A percentile compares a stretch with the other conserved stretches of the same genome.
These are phyloP conservation scores for Cyanistes caeruleus DNA, from an alignment of 2,113 vertebrate species.

Conservation along the genomic window DNA sequence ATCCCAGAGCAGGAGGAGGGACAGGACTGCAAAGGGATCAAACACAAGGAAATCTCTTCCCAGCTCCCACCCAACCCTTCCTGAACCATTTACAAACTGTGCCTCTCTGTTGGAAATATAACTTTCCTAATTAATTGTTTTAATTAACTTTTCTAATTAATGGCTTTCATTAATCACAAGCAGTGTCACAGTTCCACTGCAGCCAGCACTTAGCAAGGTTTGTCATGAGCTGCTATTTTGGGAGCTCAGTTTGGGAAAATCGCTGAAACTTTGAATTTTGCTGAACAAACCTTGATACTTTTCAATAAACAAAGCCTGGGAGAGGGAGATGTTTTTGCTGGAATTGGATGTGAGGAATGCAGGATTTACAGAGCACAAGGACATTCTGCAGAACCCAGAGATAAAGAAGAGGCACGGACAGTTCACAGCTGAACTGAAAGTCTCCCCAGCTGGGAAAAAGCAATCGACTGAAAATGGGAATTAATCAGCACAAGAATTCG, in stretches of 20 bases:
- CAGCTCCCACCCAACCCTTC: not conserved
- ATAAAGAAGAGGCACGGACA: not conserved
- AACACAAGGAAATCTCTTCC: not conserved
- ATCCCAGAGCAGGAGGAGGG: not conserved
- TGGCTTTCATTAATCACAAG: not conserved
- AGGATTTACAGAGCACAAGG: not conserved
- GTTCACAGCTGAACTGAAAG: fast-evolving
- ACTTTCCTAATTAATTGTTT: not conserved
- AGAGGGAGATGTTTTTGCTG: not conserved
- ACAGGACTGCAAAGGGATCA: not conserved
- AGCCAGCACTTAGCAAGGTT: not conserved
- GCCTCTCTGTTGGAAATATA: fast-evolving
- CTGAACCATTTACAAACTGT: not conserved
- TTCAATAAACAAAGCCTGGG: not conserved
- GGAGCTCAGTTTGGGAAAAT: not conserved
- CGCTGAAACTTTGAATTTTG: not conserved
- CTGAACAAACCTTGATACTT: not conserved
- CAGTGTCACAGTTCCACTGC: too few relatives aligned
- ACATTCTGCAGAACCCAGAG: not conserved
- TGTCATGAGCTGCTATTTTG: not conserved
- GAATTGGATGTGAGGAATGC: not conserved
- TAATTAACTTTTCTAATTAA: not conserved
- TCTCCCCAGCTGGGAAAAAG: not conserved
- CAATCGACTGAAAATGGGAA: not conserved
- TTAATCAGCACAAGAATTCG: fast-evolving